Evolutionary conservation across 1,140 invertebrate species (phyloP).

Genomic region (Lineus longissimus): DNA sequence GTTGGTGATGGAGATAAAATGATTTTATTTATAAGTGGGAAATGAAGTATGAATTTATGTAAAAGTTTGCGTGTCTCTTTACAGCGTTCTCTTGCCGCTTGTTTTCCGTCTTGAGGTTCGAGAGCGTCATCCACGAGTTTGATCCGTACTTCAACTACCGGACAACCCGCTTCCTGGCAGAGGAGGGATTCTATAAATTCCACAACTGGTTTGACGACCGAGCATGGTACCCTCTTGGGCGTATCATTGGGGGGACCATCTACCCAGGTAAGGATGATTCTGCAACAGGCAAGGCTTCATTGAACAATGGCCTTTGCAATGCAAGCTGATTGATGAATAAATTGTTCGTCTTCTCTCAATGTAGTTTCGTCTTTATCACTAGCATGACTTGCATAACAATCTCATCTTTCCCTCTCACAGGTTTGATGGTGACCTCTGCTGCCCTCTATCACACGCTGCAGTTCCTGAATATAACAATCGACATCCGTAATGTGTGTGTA

Average conservation of each 20-base stretch:
- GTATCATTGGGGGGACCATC: conserved; percentile 92
- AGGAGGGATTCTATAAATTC: conserved; percentile 96
- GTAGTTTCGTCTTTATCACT: no score
- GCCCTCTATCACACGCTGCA: conserved; percentile 82
- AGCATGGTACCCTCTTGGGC: conserved; percentile 95
- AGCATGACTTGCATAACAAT: no score
- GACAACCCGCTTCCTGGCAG: conserved; percentile 88
- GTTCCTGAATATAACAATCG: conserved; percentile 88
- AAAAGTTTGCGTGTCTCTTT: conserved; percentile 55
- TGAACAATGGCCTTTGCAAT: no score
- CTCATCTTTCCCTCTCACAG: conserved; percentile 25
- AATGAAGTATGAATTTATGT: background rate
- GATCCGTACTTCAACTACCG: conserved; percentile 99
- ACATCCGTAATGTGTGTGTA: conserved; percentile 96
- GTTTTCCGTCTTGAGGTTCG: conserved; percentile 94
- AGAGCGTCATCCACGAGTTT: conserved; percentile 98
- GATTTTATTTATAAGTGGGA: background rate
- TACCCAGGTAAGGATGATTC: conserved; percentile 77
- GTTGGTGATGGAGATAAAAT: background rate
- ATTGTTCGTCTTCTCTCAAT: no score
- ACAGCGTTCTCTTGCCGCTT: conserved; percentile 90
- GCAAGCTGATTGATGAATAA: no score
- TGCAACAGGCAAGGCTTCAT: background rate
- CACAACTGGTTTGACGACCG: conserved; percentile 99
- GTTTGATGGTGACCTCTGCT: conserved; percentile 96